Evolutionary conservation across 2,888 invertebrate species (phyloP).

Genomic region (Pseudanteris insignis): DNA sequence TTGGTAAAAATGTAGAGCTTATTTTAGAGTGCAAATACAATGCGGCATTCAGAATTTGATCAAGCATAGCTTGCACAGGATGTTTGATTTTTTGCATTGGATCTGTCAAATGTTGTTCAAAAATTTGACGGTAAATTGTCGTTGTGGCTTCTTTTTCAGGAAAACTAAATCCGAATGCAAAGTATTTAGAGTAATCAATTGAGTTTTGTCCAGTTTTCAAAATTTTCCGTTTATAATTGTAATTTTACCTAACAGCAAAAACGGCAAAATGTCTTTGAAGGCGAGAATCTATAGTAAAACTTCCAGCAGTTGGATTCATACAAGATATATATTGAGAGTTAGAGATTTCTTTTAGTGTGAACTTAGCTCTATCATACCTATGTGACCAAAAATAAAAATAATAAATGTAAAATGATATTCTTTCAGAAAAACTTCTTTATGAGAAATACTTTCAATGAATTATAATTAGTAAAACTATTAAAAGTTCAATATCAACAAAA

Average conservation of each 20-base stretch:
- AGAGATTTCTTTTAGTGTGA: slow-evolving; percentile 88
- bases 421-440: too few relatives aligned
- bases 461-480: too few relatives aligned
- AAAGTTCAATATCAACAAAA: neutral
- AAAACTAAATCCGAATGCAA: slow-evolving; percentile 77
- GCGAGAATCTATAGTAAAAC: slow-evolving; percentile 91
- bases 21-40: slow-evolving; percentile 81
- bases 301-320: slow-evolving; percentile 97
- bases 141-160: slow-evolving; percentile 83
- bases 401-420: neutral
- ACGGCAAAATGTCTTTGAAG: slow-evolving; percentile 89
- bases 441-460: too few relatives aligned
- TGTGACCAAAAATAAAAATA: neutral
- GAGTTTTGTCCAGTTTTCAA: too few relatives aligned
- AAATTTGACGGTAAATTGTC: slow-evolving; percentile 85
- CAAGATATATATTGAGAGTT: slow-evolving; percentile 94
- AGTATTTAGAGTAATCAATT: neutral
- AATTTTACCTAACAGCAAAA: slow-evolving; percentile 81
- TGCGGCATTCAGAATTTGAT: slow-evolving; percentile 76
- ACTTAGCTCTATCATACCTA: slow-evolving; percentile 86
- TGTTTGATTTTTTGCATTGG: slow-evolving; percentile 75
- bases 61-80: slow-evolving; percentile 71
- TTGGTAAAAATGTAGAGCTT: slow-evolving; percentile 82
- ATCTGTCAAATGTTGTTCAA: slow-evolving; percentile 78
- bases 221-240: too few relatives aligned